These are phyloP conservation scores for Centropus bengalensis DNA, from an alignment of 2,113 vertebrate species.

Conservation along the genomic window DNA sequence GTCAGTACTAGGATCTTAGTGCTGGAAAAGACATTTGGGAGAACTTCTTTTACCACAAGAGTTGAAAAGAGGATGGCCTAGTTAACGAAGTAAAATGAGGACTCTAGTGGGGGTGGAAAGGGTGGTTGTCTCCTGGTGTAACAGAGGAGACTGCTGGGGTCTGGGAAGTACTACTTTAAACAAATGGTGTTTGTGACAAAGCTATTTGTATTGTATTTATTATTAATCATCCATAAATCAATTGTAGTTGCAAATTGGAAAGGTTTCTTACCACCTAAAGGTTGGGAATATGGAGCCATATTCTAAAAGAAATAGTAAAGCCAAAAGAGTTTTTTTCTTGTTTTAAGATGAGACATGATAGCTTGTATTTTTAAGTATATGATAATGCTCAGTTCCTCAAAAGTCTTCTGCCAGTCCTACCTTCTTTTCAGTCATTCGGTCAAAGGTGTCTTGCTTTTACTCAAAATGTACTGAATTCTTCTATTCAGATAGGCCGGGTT, in stretches of 20 bases:
- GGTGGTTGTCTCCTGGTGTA: fast-evolving
- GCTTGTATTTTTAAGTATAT: neutral
- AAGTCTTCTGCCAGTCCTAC: neutral
- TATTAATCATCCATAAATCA: neutral
- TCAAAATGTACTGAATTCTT: neutral
- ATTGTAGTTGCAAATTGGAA: neutral
- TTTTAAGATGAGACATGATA: neutral
- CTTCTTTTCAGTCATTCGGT: neutral
- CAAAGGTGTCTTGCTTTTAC: neutral
- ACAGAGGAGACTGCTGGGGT: neutral
- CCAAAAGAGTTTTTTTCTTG: neutral
- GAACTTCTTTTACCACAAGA: neutral
- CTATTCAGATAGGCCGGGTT: neutral
- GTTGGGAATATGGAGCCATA: neutral
- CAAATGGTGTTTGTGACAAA: neutral
- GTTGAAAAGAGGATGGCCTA: neutral
- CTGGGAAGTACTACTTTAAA: neutral
- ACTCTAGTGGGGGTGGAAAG: neutral
- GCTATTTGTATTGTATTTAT: neutral
- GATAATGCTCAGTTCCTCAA: neutral
- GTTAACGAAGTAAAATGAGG: neutral
- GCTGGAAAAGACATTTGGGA: neutral
- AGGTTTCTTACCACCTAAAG: neutral
- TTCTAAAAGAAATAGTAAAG: neutral
- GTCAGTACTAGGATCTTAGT: neutral